Base-by-base conservation (phyloP, 2,113 vertebrate species). In the Trematomus loennbergii region DNA sequence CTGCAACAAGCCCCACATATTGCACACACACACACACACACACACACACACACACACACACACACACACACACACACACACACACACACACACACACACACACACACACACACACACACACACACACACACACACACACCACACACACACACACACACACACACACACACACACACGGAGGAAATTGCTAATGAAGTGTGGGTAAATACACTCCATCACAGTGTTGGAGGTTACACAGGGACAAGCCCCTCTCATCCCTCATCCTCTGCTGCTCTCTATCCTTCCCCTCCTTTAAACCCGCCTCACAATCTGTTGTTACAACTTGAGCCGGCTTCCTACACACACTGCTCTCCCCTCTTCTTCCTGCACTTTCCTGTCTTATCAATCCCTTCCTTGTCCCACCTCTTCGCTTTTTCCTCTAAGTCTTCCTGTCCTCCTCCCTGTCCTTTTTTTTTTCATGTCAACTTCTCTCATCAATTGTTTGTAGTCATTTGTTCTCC, bases 181-280 rank as follows among this genome's bases (percentile, higher is more conserved):
- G 63, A 71, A 72, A 61, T 59, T 75, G 81, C 59, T 86, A 81
- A 86, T 87, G 64, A 76, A 70, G 85, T 70, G 69, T 76, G 60
- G 61, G 81, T 81, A 82, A 91, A 92, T 83, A 79, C 63, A 45
- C 66, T 90, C 63, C 69, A 76, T 83, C 85, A 89, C 58, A 50
- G 64, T 73, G 67, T 18, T 71, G 74, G 73, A 88, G 86, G 88
- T 84, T 78, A 87, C 43, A n/a, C 48, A 15, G 25, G 73, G 66
- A 86, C 72, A 70, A 82, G 36, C 43, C 58, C 43, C 67, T 76
- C 82, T 84, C 84, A 89, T 89, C 57, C 60, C 49, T 91, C 76
- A 88, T 84, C 20, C 20, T 80, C 78, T 77, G 49, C 59, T 63
- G 70, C 73, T 57, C 73, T 77, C 77, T 45, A 22, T 75, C 45